These are phyloP conservation scores for Matsumyia berberina DNA, from an alignment of 2,888 invertebrate species.

Conservation along the genomic window DNA sequence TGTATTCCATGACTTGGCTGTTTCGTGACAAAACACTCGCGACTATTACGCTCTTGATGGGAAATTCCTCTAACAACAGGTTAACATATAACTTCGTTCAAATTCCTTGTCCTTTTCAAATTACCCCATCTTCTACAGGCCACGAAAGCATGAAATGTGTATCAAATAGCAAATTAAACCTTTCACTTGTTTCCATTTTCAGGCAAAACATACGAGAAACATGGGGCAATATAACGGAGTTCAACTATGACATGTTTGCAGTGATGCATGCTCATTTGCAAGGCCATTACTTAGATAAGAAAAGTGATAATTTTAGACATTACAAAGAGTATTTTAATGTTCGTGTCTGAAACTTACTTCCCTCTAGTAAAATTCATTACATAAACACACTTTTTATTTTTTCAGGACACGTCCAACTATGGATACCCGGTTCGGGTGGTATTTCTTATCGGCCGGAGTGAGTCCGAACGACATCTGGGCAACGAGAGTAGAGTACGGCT, in stretches of 20 bases:
- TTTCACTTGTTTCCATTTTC: slow-evolving; percentile 2
- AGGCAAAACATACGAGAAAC: slow-evolving; percentile 84
- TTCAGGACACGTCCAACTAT: slow-evolving; percentile 67
- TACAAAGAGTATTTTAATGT: slow-evolving; percentile 80
- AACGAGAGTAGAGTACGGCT: slow-evolving; percentile 87
- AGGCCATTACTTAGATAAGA: slow-evolving; percentile 80
- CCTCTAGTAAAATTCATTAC: no score
- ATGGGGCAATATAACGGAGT: slow-evolving; percentile 83
- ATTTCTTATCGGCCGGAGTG: slow-evolving; percentile 82
- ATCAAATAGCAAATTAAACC: neutral
- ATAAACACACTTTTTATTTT: neutral
- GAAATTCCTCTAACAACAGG: no score
- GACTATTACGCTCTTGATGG: no score
- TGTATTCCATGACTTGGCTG: no score
- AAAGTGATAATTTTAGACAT: slow-evolving; percentile 78
- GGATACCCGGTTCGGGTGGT: slow-evolving; percentile 79
- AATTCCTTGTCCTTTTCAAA: no score
- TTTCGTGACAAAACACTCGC: no score
- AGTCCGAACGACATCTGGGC: slow-evolving; percentile 78
- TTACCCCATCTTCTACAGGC: no score
- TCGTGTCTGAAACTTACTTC: no score
- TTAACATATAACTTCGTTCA: no score
- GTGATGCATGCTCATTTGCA: slow-evolving; percentile 81
- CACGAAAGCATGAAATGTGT: no score
- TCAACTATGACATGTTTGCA: slow-evolving; percentile 82